Conservation (phyloP, 1,140 invertebrate species). For the Atta colombica region DNA sequence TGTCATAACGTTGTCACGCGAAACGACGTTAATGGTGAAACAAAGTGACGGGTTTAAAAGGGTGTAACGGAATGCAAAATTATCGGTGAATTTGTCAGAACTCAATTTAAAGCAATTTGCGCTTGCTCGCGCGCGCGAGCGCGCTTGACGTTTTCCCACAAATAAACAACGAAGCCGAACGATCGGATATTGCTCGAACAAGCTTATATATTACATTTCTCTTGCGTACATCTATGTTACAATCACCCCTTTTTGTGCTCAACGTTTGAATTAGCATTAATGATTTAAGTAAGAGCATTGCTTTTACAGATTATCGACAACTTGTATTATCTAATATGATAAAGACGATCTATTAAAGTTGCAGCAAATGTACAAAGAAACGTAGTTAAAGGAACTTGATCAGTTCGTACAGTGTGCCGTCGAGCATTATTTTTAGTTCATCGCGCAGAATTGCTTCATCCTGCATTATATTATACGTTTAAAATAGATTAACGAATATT, state of each 20-base stretch:
- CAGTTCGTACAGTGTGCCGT: neutral
- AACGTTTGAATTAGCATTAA: neutral
- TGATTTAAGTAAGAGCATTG: neutral
- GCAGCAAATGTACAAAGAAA: neutral
- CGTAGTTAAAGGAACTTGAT: neutral
- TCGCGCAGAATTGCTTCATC: conserved; percentile 15
- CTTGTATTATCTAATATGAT: neutral
- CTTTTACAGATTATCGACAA: neutral
- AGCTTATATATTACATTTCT: conserved; percentile 20
- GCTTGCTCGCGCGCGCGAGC: neutral
- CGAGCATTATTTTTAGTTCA: conserved; percentile 34
- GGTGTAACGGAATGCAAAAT: conserved; percentile 66
- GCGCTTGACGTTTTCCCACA: conserved; percentile 4
- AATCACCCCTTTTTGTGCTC: neutral
- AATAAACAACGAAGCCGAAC: conserved; percentile 48
- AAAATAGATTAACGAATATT: conserved; percentile 48
- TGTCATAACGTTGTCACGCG: conserved; percentile 61
- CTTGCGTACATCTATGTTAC: neutral
- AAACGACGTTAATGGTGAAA: conserved; percentile 67
- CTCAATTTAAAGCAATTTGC: conserved; percentile 63
- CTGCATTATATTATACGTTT: conserved; percentile 31
- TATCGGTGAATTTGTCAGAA: conserved; percentile 61
- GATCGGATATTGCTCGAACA: conserved; percentile 14
- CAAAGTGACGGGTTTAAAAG: conserved; percentile 70
- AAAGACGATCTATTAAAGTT: neutral